A percentile compares a stretch with the other conserved stretches of the same genome.
Conservation (phyloP, 2,113 vertebrate species). For the Rhinoderma darwinii region DNA sequence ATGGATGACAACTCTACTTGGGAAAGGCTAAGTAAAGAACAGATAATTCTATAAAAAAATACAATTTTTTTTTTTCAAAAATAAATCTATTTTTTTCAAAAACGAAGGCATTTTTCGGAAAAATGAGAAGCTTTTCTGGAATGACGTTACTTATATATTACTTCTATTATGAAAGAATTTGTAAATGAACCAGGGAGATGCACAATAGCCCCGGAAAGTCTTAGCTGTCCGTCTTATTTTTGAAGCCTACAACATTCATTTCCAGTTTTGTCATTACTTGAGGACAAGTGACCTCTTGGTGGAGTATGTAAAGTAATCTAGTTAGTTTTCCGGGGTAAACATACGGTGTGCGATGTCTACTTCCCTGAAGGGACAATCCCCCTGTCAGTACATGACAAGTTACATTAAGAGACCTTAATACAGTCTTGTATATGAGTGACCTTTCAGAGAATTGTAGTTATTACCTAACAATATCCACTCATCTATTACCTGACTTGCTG, state of each 20-base stretch:
- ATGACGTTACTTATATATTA: neutral
- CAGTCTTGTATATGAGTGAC: constrained; percentile 76
- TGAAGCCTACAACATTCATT: neutral
- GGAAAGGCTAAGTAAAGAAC: neutral
- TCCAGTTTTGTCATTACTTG: neutral
- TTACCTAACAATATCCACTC: constrained; percentile 69
- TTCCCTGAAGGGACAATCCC: constrained; percentile 63
- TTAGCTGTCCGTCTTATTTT: neutral
- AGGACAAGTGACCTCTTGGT: constrained; percentile 16
- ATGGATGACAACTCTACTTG: neutral
- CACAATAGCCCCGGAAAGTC: neutral
- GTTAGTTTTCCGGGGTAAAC: constrained; percentile 57
- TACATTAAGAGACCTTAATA: constrained; percentile 72
- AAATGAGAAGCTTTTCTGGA: too few species aligned
- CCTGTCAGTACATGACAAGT: constrained; percentile 67
- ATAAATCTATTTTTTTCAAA: too few species aligned
- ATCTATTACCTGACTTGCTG: constrained; percentile 69
- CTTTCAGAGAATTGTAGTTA: constrained; percentile 81
- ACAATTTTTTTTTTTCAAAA: too few species aligned
- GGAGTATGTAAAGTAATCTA: constrained; percentile 59
- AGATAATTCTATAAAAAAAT: neutral
- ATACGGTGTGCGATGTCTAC: constrained; percentile 51
- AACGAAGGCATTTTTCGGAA: too few species aligned
- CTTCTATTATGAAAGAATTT: neutral
- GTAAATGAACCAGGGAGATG: neutral